These are phyloP conservation scores for Calcarius lapponicus DNA, from an alignment of 2,797 vertebrate genomes.

Conservation along the genomic window DNA sequence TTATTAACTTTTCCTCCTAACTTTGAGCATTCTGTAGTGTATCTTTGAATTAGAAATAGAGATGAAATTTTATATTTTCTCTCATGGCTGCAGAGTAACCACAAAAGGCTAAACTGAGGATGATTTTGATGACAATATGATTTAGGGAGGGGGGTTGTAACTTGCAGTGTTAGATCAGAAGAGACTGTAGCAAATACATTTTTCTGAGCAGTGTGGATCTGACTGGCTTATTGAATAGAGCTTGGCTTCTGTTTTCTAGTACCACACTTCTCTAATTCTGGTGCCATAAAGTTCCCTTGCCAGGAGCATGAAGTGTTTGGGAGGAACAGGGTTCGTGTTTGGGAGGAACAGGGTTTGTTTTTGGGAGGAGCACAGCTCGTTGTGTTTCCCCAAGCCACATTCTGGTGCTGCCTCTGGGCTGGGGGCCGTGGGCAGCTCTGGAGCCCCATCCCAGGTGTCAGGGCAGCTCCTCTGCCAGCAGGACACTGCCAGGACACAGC, in stretches of 20 bases:
- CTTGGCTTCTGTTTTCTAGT: not conserved
- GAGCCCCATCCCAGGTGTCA: not conserved
- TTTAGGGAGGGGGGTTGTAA: not conserved
- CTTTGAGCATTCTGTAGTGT: not conserved
- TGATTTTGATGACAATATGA: not conserved
- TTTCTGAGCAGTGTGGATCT: not conserved
- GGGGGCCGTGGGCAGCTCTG: rapidly evolving
- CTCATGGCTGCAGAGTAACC: not conserved
- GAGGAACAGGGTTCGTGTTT: rapidly evolving
- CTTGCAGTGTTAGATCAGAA: not conserved
- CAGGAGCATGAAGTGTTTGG: not conserved
- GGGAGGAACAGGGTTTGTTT: too few relatives aligned
- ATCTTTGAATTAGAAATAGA: not conserved
- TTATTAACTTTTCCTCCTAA: not conserved
- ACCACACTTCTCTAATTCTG: not conserved
- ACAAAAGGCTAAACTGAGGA: not conserved
- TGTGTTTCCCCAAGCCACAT: rapidly evolving
- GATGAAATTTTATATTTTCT: not conserved
- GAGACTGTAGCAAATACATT: not conserved
- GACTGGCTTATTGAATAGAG: not conserved
- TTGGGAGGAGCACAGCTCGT: rapidly evolving
- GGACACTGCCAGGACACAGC: not conserved
- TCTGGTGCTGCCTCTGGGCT: rapidly evolving
- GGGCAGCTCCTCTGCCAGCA: not conserved
- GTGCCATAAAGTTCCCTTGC: not conserved